A percentile compares a stretch with the other conserved stretches of the same genome.
These are phyloP conservation scores for Sinocyclocheilus maitianheensis DNA, from an alignment of 2,113 vertebrate species.

Conservation along the genomic window DNA sequence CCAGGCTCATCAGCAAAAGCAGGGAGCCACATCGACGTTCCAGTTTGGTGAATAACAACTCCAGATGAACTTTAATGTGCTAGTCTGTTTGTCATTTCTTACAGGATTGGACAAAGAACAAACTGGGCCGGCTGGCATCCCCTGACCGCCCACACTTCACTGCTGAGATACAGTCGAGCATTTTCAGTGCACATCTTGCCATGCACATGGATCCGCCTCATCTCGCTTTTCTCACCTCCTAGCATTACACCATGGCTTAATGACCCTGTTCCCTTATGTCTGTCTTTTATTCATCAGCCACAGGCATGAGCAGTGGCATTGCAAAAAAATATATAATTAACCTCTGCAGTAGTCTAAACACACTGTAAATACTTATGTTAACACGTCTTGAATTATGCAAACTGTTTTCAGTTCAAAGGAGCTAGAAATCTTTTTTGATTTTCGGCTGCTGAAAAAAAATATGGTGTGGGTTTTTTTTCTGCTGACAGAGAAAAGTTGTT, in stretches of 20 bases:
- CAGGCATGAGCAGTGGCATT: background rate
- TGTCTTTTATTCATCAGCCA: background rate
- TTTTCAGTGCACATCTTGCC: background rate
- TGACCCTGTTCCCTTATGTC: background rate
- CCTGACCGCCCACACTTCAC: slow-evolving; percentile 4
- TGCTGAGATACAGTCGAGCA: background rate
- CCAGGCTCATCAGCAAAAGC: background rate
- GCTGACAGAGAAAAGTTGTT: slow-evolving; percentile 27
- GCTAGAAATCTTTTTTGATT: background rate
- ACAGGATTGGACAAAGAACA: background rate
- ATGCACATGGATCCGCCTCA: too few relatives aligned
- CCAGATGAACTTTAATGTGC: background rate
- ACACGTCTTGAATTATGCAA: background rate
- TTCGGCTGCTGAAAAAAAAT: background rate
- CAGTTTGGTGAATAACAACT: slow-evolving; percentile 19
- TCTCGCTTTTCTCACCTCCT: too few relatives aligned
- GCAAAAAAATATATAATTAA: background rate
- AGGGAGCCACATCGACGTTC: background rate
- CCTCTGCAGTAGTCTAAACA: background rate
- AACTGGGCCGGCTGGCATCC: background rate
- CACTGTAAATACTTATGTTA: background rate
- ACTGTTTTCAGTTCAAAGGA: background rate
- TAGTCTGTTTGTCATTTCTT: background rate
- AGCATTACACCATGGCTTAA: background rate
- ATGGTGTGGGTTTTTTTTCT: background rate